A percentile compares a stretch with the other conserved stretches of the same genome.
phyloP scores from a whole-genome alignment of 2,797 vertebrate species.

The Alfaro cultratus region DNA sequence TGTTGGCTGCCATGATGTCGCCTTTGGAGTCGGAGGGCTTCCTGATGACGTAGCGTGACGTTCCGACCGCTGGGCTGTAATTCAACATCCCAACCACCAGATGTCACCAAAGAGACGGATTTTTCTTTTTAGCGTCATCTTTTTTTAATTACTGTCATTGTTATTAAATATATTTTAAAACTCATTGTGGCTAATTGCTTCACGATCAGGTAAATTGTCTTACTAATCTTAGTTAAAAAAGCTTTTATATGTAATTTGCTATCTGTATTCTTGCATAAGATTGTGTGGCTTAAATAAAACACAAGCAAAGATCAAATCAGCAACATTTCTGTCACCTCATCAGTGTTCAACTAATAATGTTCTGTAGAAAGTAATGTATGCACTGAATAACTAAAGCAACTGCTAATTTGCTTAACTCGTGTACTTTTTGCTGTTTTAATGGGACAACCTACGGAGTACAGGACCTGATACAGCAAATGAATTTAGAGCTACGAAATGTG shows the following conservation, averaged over 20 bases:
- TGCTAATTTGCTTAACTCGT: not conserved
- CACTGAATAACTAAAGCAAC: not conserved
- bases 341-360: not conserved
- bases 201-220: not conserved
- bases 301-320: not conserved
- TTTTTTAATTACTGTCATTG: not conserved
- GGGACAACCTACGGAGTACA: not conserved
- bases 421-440: not conserved
- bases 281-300: not conserved
- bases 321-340: not conserved
- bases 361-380: not conserved
- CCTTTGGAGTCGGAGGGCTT: constrained; percentile 54
- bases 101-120: constrained; percentile 43
- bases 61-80: not conserved
- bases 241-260: not conserved
- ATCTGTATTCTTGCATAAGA: not conserved
- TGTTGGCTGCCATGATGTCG: constrained; percentile 78
- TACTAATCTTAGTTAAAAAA: not conserved
- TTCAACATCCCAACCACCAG: constrained; percentile 23
- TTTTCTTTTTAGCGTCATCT: not conserved
- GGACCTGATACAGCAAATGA: no score
- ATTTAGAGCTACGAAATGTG: constrained; percentile 1
- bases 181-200: constrained; percentile 16
- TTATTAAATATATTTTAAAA: not conserved
- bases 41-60: constrained; percentile 70